Evolutionary conservation across 2,113 vertebrate species (phyloP), one percentile per base, ranked within the genome.

Genomic region (Oncorhynchus mykiss): DNA sequence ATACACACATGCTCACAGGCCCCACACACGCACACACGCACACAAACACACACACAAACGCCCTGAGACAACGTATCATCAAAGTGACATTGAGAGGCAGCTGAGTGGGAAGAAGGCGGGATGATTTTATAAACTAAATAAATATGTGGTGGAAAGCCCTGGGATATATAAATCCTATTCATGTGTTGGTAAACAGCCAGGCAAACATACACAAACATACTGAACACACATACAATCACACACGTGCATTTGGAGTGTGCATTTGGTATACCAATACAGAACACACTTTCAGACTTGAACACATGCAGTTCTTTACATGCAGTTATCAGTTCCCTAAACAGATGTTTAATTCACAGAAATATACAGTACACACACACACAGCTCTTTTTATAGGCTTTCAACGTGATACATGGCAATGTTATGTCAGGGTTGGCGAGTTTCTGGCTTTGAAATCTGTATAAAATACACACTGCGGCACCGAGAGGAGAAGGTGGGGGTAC

Each of bases 41-140:
- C n/a, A 49, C 34, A 48, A 27, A 62, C 48, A 27, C 67, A 69
- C 18, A 9, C 8, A 39, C 6, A 8, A 8, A 39, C 8, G n/a
- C 22, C 22, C 79, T 65, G 9, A 72, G 69, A 81, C 39, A 75
- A 22, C 67, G 66, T 29, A 64, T 25, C 60, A 74, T 75, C 64
- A 70, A 78, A 76, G 60, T 73, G 69, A 83, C 67, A 75, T 65
- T 72, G 24, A 49, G 51, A 71, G 69, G 51, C 59, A 65, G 62
- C 65, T 39, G 34, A 14, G 65, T 11, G 54, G n/a, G 65, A 48
- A 57, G 20, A 14, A 49, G 39, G n/a, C 12, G 65, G 2, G 31
- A 62, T 16, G 71, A 29, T 69, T 54, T 80, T 67, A 20, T 67
- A 24, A 25, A 67, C 8, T 8, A 34, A 60, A 82, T 65, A 73